Percentiles rank a stretch among this genome's conserved stretches.
Conservation (phyloP, 2,113 vertebrate species). For the Proteles cristata region DNA sequence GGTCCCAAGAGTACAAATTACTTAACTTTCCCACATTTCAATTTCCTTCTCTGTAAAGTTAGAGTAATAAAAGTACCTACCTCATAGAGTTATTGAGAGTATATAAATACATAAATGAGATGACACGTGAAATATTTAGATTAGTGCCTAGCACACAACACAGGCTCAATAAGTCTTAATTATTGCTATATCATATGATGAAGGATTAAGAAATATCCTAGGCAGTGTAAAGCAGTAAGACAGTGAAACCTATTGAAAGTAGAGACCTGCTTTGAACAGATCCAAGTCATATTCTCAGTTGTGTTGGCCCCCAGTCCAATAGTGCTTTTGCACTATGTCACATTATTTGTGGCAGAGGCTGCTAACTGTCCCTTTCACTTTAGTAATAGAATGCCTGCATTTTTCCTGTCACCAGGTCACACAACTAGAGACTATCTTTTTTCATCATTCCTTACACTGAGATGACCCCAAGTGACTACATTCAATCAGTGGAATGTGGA, state of each 20-base stretch:
- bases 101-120: not conserved
- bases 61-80: not conserved
- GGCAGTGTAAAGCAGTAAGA: not conserved
- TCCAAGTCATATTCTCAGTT: not conserved
- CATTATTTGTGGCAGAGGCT: slow-evolving; percentile 12
- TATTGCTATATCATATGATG: not conserved
- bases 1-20: not conserved
- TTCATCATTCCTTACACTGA: not conserved
- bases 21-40: not conserved
- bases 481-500: not conserved
- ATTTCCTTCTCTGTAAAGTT: not conserved
- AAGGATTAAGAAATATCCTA: not conserved
- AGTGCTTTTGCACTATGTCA: not conserved
- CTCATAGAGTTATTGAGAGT: not conserved
- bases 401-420: not conserved
- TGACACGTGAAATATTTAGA: not conserved
- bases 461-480: not conserved
- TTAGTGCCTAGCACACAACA: not conserved
- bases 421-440: not conserved
- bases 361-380: not conserved
- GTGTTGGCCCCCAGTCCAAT: not conserved
- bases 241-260: not conserved
- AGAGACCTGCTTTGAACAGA: not conserved
- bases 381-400: not conserved
- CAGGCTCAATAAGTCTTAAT: not conserved